Percentiles rank a stretch among this genome's conserved stretches.
phyloP scores from a whole-genome alignment of 2,888 invertebrate genomes.

The Sussaba pulchella region DNA sequence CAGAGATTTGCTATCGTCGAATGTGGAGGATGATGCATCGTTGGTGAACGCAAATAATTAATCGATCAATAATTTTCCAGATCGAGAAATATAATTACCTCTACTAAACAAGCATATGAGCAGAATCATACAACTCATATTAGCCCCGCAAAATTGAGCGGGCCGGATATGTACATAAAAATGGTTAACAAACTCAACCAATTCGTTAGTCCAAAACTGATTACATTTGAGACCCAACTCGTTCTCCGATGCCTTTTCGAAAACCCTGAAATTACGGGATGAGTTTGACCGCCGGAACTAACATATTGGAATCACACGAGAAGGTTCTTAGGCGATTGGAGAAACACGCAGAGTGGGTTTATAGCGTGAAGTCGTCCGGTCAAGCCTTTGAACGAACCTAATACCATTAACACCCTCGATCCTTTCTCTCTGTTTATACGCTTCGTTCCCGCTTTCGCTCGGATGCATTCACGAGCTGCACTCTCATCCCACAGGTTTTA shows the following conservation, averaged over 20 bases:
- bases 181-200: background rate
- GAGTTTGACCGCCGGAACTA: background rate
- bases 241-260: background rate
- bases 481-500: conserved; percentile 55
- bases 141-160: too few relatives aligned
- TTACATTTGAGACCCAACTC: background rate
- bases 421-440: conserved; percentile 18
- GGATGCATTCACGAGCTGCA: conserved; percentile 49
- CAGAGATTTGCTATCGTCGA: too few relatives aligned
- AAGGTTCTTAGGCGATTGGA: conserved; percentile 24
- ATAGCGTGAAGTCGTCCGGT: background rate
- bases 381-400: conserved; percentile 52
- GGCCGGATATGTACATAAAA: too few relatives aligned
- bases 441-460: conserved; percentile 27
- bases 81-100: too few relatives aligned
- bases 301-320: background rate
- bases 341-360: background rate
- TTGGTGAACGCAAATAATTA: too few relatives aligned
- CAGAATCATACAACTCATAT: too few relatives aligned
- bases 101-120: too few relatives aligned
- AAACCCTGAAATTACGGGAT: background rate
- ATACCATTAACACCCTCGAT: conserved; percentile 56
- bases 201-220: background rate
- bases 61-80: too few relatives aligned
- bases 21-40: too few relatives aligned